Percentiles rank a stretch among this genome's conserved stretches.
Evolutionary conservation across 2,888 invertebrate genomes (phyloP).

Genomic region (Erebia palarica): DNA sequence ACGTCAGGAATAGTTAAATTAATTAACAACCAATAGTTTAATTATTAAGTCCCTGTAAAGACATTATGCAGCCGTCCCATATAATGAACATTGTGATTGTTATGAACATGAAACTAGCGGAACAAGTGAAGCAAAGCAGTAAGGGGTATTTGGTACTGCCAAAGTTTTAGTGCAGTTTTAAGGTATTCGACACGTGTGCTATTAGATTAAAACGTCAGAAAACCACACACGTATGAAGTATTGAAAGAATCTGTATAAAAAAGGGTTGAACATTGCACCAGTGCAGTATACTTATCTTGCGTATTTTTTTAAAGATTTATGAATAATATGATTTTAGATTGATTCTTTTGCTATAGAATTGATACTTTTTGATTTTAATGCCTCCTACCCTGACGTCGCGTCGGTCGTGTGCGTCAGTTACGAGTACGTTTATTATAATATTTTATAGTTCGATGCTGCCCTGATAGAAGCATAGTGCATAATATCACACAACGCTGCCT

Average conservation of each 20-base stretch:
- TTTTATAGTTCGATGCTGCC: too few species aligned
- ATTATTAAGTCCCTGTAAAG: not conserved
- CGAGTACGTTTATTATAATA: too few species aligned
- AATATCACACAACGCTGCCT: too few species aligned
- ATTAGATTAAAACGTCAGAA: not conserved
- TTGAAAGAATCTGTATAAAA: not conserved
- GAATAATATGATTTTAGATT: not conserved
- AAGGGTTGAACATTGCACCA: not conserved
- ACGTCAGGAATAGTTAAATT: too few species aligned
- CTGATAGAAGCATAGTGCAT: too few species aligned
- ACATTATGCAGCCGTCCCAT: slow-evolving; percentile 13
- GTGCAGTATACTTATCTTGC: slow-evolving; percentile 23
- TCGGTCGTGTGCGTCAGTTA: too few species aligned
- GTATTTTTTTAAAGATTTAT: slow-evolving; percentile 18
- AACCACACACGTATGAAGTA: slow-evolving; percentile 7
- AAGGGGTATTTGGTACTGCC: slow-evolving; percentile 15
- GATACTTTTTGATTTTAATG: too few species aligned
- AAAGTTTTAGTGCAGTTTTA: slow-evolving; percentile 13
- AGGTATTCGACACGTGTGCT: slow-evolving; percentile 3
- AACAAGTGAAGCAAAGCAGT: slow-evolving; percentile 28
- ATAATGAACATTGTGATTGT: slow-evolving; percentile 4
- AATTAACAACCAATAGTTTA: not conserved
- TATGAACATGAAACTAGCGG: slow-evolving; percentile 27
- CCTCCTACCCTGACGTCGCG: too few species aligned
- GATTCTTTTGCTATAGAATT: too few species aligned